Base-by-base conservation (phyloP, 1,140 invertebrate species). In the Potamilus streckersoni region DNA sequence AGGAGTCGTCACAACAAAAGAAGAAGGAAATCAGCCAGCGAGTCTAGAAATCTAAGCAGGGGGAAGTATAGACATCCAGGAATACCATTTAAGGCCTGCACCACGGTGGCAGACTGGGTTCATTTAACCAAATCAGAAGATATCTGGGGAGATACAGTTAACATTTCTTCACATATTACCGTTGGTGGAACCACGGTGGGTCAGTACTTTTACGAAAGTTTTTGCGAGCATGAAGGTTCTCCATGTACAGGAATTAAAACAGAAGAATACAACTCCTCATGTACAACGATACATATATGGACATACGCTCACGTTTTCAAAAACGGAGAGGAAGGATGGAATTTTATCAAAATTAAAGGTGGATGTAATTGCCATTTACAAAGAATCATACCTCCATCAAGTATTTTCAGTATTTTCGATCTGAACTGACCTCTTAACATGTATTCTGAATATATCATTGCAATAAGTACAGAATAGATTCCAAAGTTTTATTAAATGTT, bases 191-290 rank as follows among this genome's bases (percentile, higher is more conserved):
- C 61, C 6, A 63, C 55, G 31, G 17, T 71, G n/a, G 63, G 71
- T 16, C 74, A 76, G 23, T 71, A 38, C 14, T 76, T 76, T 67
- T 71, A 76, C 55, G 74, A 76, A 58, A 20, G 60, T n/a, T 76
- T 60, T 31, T 76, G 74, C 66, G 56, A 56, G 27, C n/a, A 64
- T 27, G 74, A 76, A 60, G 11, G 20, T 19, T 76, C 69, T 27
- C 2, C 15, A 11, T 76, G 74, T 27, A 56, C 49, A 55, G 74
- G 74, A 55, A 64, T 71, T 20, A 38, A 76, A 49, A 60, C 31
- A 2, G 67, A 59, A 5, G 56, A 60, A 17, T 76, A 56, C 62
- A 65, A 63, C n/a, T 76, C 74, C 0, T 65, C 68, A 16, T 76
- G 74, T 31, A 55, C 61, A 71, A 66, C 74, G 15, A 67, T 61